A percentile compares a stretch with the other conserved stretches of the same genome.
Evolutionary conservation across 2,888 invertebrate species (phyloP).

Genomic region (Ophion slaviceki): DNA sequence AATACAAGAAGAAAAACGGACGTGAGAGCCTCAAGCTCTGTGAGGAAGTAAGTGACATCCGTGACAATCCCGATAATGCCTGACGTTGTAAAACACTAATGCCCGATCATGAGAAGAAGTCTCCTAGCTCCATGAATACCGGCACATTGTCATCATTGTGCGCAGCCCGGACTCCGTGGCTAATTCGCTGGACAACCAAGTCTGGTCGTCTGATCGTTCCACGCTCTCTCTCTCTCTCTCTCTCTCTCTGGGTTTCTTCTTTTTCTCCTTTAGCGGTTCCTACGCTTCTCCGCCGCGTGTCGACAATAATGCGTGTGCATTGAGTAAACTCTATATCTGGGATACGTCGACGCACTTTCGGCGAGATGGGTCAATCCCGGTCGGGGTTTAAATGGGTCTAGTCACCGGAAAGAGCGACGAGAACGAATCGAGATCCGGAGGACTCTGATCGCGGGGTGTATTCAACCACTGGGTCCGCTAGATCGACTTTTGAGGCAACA

Average conservation of each 20-base stretch:
- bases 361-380: constrained; percentile 55
- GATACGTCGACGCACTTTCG: constrained; percentile 6
- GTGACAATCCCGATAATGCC: constrained; percentile 78
- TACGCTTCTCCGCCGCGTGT: constrained; percentile 35
- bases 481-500: not conserved
- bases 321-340: not conserved
- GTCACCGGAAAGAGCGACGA: not conserved
- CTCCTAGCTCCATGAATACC: constrained; percentile 66
- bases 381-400: not conserved
- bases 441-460: not conserved
- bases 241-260: not conserved
- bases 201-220: constrained; percentile 47
- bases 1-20: constrained; percentile 49
- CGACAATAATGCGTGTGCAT: constrained; percentile 14
- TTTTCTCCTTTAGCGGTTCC: constrained; percentile 18
- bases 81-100: constrained; percentile 82
- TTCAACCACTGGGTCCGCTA: not conserved
- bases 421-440: constrained; percentile 18
- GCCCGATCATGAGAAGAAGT: constrained; percentile 79
- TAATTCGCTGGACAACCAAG: constrained; percentile 71
- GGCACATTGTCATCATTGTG: constrained; percentile 72
- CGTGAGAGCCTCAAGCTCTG: constrained; percentile 26
- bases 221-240: constrained; percentile 34
- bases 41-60: constrained; percentile 76
- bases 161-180: constrained; percentile 71